Evolutionary conservation across 2,113 vertebrate species (phyloP).

Genomic region (Rhynchomys soricoides): DNA sequence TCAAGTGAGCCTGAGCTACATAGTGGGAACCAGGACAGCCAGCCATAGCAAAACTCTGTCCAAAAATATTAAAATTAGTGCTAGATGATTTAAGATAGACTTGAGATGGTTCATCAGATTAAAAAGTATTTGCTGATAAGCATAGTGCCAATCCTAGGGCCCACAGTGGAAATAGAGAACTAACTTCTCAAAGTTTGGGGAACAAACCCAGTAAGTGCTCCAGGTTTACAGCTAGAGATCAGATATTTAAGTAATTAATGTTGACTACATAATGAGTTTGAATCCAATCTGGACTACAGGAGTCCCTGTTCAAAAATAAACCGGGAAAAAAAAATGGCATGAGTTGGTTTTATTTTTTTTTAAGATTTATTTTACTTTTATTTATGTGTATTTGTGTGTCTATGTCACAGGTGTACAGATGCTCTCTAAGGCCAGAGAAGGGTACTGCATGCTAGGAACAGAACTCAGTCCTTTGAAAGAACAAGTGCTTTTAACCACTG

Average conservation of each 20-base stretch:
- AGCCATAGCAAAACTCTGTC: neutral
- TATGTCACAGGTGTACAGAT: neutral
- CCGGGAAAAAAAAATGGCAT: neutral
- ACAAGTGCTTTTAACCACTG: neutral
- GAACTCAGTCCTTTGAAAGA: neutral
- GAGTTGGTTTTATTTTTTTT: neutral
- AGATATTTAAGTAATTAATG: neutral
- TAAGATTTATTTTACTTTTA: neutral
- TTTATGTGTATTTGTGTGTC: neutral
- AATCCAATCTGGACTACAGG: neutral
- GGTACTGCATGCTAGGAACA: neutral
- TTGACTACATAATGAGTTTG: neutral
- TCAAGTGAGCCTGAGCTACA: neutral
- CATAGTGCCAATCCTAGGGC: neutral
- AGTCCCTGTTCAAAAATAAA: neutral
- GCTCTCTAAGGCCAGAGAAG: neutral
- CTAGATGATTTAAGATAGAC: neutral
- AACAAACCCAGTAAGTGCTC: neutral
- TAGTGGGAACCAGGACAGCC: neutral
- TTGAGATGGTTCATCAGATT: too few relatives aligned
- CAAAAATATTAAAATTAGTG: neutral
- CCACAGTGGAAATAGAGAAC: neutral
- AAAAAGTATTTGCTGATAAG: neutral
- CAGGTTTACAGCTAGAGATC: too few relatives aligned
- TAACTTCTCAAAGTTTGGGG: neutral